These are phyloP conservation scores for Rhinogobio ventralis DNA, from an alignment of 2,797 vertebrate genomes.

Conservation along the genomic window DNA sequence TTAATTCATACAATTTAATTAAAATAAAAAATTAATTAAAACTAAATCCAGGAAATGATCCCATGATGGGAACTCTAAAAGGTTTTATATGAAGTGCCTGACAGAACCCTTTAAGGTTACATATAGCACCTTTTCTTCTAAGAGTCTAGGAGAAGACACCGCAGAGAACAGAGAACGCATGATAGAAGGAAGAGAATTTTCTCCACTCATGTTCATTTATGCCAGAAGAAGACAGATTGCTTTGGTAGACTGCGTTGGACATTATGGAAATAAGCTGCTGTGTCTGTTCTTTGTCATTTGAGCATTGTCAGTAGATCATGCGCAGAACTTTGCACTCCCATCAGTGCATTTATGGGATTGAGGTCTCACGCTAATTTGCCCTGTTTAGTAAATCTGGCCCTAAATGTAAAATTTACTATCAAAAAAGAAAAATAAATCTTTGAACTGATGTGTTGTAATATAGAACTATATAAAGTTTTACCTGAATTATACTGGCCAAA, in stretches of 20 bases:
- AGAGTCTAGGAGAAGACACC: not conserved
- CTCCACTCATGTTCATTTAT: too few species aligned
- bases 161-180: too few species aligned
- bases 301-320: too few species aligned
- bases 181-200: too few species aligned
- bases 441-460: not conserved
- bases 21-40: not conserved
- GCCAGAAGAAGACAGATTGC: too few species aligned
- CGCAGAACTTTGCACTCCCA: too few species aligned
- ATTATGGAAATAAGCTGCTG: too few species aligned
- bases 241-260: too few species aligned
- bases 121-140: not conserved
- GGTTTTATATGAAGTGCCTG: not conserved
- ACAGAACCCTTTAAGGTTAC: not conserved
- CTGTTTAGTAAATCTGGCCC: not conserved
- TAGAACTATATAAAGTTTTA: not conserved
- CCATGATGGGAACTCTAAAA: not conserved
- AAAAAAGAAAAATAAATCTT: not conserved
- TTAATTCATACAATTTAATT: not conserved
- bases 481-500: not conserved
- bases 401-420: too few species aligned
- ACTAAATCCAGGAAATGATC: not conserved
- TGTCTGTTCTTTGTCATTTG: too few species aligned
- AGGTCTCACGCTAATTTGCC: too few species aligned
- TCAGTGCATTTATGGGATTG: too few species aligned